These are phyloP conservation scores for Dolichotis patagonum DNA, from an alignment of 2,113 vertebrate species.

Conservation along the genomic window DNA sequence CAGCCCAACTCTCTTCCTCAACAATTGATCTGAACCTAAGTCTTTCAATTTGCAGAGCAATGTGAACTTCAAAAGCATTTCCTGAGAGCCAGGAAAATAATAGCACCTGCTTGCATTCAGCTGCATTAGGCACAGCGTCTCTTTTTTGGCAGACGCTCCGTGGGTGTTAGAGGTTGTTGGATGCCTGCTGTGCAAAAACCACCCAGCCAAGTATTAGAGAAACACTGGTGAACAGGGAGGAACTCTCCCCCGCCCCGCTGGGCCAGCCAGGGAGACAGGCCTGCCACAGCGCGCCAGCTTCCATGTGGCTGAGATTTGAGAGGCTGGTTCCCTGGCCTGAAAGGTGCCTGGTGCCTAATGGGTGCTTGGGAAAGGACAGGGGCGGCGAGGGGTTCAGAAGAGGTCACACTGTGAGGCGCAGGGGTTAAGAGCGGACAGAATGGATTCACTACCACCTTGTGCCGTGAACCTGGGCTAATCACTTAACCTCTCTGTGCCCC, in stretches of 20 bases:
- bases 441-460: not conserved
- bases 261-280: not conserved
- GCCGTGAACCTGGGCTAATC: not conserved
- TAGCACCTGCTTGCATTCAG: too few relatives aligned
- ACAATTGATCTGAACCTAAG: not conserved
- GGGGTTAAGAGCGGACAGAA: not conserved
- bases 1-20: not conserved
- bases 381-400: not conserved
- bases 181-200: too few relatives aligned
- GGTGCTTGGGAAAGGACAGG: not conserved
- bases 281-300: not conserved
- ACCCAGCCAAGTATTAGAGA: not conserved
- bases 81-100: not conserved
- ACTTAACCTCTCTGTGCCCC: not conserved
- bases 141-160: accelerated
- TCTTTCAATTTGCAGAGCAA: not conserved
- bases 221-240: not conserved
- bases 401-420: not conserved
- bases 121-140: not conserved
- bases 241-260: too few relatives aligned
- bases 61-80: not conserved
- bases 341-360: not conserved
- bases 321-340: not conserved
- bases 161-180: too few relatives aligned
- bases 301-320: not conserved